phyloP scores from a whole-genome alignment of 2,888 invertebrate species.

The Nomada ruficornis region DNA sequence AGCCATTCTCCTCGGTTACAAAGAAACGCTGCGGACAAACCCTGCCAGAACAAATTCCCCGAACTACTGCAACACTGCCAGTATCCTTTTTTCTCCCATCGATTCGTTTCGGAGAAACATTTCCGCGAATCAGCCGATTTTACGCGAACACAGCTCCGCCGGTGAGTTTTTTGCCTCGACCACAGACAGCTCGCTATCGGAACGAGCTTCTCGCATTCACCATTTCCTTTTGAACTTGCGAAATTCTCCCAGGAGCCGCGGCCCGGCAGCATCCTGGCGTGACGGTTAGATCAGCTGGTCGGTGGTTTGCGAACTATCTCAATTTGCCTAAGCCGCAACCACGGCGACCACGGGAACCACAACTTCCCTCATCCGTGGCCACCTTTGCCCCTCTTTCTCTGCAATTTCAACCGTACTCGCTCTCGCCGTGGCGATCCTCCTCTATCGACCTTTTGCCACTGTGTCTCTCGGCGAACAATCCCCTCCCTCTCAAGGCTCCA shows the following conservation, averaged over 20 bases:
- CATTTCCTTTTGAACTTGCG: constrained; percentile 56
- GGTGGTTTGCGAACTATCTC: constrained; percentile 83
- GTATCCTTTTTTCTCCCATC: background rate
- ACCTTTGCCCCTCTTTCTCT: constrained; percentile 73
- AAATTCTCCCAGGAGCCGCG: constrained; percentile 52
- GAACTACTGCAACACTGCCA: background rate
- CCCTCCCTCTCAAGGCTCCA: constrained; percentile 30
- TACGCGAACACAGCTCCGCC: constrained; percentile 30
- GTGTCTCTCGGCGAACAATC: constrained; percentile 1
- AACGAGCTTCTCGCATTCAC: constrained; percentile 57
- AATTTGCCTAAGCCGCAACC: constrained; percentile 76
- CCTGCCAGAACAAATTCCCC: constrained; percentile 3
- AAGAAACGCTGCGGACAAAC: background rate
- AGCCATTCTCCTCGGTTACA: background rate
- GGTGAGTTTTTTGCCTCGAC: constrained; percentile 36
- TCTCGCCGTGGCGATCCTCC: constrained; percentile 69
- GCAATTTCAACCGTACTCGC: constrained; percentile 70
- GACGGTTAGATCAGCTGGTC: constrained; percentile 79
- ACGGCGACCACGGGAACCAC: constrained; percentile 74
- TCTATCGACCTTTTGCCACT: constrained; percentile 25
- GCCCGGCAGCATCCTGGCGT: constrained; percentile 69
- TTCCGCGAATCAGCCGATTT: constrained; percentile 43
- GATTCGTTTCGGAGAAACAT: constrained; percentile 42
- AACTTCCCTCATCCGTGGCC: constrained; percentile 73
- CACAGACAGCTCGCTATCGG: constrained; percentile 42